Evolutionary conservation across 2,113 vertebrate genomes (phyloP).

Genomic region (Nipponia nippon): DNA sequence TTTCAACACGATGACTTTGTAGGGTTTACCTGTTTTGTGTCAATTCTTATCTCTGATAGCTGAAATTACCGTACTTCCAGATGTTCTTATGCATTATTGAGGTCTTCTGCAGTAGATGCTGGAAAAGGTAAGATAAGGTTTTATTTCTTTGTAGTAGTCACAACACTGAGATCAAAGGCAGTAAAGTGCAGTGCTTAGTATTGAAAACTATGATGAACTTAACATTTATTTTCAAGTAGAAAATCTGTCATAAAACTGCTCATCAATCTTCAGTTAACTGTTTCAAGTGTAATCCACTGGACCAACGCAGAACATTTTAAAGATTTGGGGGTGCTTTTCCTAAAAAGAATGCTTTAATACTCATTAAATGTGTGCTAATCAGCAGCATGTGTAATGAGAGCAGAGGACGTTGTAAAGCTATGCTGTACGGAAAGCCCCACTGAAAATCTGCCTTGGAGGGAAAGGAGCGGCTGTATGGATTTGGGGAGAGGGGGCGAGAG

Average conservation of each 20-base stretch:
- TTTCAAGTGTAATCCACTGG: conserved; percentile 69
- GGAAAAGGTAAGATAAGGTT: conserved; percentile 88
- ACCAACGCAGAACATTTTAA: not conserved
- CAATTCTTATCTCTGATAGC: conserved; percentile 86
- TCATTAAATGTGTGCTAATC: not conserved
- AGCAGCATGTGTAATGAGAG: not conserved
- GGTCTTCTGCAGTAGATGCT: conserved; percentile 85
- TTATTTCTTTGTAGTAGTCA: conserved; percentile 86
- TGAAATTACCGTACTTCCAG: conserved; percentile 86
- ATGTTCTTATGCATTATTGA: conserved; percentile 84
- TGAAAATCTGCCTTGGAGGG: not conserved
- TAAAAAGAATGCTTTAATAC: not conserved
- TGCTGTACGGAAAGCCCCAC: not conserved
- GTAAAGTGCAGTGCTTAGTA: conserved; percentile 78
- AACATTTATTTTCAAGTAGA: conserved; percentile 78
- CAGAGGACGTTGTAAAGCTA: not conserved
- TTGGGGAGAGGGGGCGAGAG: not conserved
- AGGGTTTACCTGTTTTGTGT: conserved; percentile 88
- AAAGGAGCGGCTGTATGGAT: fast-evolving
- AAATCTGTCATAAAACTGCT: conserved; percentile 74
- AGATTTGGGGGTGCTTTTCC: not conserved
- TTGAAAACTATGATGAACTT: conserved; percentile 80
- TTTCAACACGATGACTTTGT: conserved; percentile 83
- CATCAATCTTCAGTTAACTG: conserved; percentile 74
- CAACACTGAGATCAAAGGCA: conserved; percentile 87